Evolutionary conservation across 2,113 vertebrate species (phyloP), one percentile per base, ranked within the genome.

Genomic region (Myocastor coypus): DNA sequence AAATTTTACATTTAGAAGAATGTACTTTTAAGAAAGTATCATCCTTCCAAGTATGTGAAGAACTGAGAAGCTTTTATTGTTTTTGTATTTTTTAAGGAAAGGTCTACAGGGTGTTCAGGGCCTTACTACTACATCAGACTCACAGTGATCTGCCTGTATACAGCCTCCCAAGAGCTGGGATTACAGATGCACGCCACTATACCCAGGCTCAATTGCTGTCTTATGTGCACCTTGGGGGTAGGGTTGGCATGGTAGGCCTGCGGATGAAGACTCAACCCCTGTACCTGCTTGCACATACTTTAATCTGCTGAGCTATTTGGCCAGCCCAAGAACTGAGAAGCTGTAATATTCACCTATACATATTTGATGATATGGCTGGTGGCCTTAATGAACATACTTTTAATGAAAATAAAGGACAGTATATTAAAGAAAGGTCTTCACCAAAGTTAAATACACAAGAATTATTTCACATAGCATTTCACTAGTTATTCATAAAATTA

Each of bases 291-390:
- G 46, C 46, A 46, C 5, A 8, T 46, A 8, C 46, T 46, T 46
- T 46, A 46, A 46, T 46, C 46, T 46, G 46, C 46, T 46, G 4
- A 46, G 46, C 46, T 46, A 46, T 46, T 46, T 46, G 46, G 4
- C 46, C 46, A 46, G 8, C 46, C 46, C 46, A 46, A 87, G 89
- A 81, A 92, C 0, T 55, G 2, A 78, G 5, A 37, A 5, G 2
- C 64, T 73, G 81, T 89, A 91, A 93, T n/a, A 96, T 20, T 2
- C 10, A 86, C 73, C 55, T 86, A 3, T 84, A 46, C 87, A 85
- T 95, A 13, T 28, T 75, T 14, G 75, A 7, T 82, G 16, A 73
- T 92, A 46, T 61, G 26, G 34, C 8, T 86, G 37, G 8, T 5
- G 68, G 16, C 13, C 4, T 34, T 92, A 83, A 42, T 63, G 50